Evolutionary conservation across 2,888 invertebrate genomes (phyloP), one percentile per base, ranked within the genome.

Genomic region (Cerastoderma edule): DNA sequence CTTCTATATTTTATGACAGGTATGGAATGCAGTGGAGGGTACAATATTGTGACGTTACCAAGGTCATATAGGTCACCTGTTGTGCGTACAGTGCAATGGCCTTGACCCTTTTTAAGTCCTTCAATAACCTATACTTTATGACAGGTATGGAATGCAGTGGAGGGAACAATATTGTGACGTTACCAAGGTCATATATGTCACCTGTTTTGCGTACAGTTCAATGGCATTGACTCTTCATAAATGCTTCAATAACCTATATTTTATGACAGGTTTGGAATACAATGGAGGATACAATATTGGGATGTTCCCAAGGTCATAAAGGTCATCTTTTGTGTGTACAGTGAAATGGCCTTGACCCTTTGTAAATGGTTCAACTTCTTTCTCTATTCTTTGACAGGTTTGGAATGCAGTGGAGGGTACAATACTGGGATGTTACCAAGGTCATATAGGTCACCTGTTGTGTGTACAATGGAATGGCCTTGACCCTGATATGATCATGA

Each of bases 231-330:
- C 88, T 93, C 13, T n/a, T n/a, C n/a, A n/a, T n/a, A n/a, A n/a
- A n/a, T n/a, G n/a, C n/a, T n/a, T n/a, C n/a, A n/a, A n/a, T n/a
- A n/a, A n/a, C n/a, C n/a, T n/a, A n/a, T n/a, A n/a, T n/a, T n/a
- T n/a, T n/a, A n/a, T 63, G 90, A 32, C 84, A 95, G 95, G 94
- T 96, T 22, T 96, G 95, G 95, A 94, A 95, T 91, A 94, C 95
- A 16, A 90, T 93, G 60, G 93, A 92, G 5, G 93, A 5, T 19
- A 1, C 46, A 2, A n/a, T 5, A 46, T 46, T 46, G 46, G 94
- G 95, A 0, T 94, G 95, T 68, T 96, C 94, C 92, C 90, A 92
- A 16, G 94, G 94, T 4, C 95, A 95, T 89, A 83, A 88, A 64
- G 93, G 93, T 66, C 92, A 94, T 39, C 90, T 95, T 44, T 92